Base-by-base conservation (phyloP, 2,888 invertebrate genomes). In the Platynereis dumerilii region DNA sequence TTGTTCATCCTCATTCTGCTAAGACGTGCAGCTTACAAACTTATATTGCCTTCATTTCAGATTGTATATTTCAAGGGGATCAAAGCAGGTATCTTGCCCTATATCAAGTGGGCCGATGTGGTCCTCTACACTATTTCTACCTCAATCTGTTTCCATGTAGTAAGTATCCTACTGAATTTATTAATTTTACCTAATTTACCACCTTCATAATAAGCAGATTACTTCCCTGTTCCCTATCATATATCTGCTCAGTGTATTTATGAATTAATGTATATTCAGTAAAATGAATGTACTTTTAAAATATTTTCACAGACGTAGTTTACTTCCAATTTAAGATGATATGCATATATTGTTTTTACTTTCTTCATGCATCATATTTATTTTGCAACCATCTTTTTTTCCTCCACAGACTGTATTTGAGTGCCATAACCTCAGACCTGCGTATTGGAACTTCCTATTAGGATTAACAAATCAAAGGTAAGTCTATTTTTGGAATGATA, bases 361-460 rank as follows among this genome's bases (percentile, higher is more conserved):
- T 24, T 22, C 28, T 20, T 22, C 10, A 29, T 64, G 58, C 24
- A 20, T 26, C 26, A 22, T 26, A 42, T 22, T 48, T 39, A 44
- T 12, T 20, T 22, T 17, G 20, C 24, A 20, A 20, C 7, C 1
- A 26, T n/a, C 24, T 54, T 26, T 44, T 2, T 42, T 61, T 52
- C n/a, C n/a, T n/a, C n/a, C n/a, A n/a, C 71, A 83, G 83, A 92
- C 91, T 60, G 88, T 92, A 44, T 76, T 92, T 66, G 93, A 94
- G 80, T 92, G 93, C 0, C 90, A 90, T 66, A 90, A 90, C 77
- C 82, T 94, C 69, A 87, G 93, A 70, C 87, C 89, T n/a, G 92
- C 91, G 63, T 94, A 94, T 83, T 92, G 91, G 88, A 91, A 90
- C 79, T 93, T 93, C 83, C 85, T 94, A 52, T 87, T 89, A 70